Evolutionary conservation across 2,888 invertebrate genomes (phyloP).

Genomic region (Mesorhabditis spiculigera): DNA sequence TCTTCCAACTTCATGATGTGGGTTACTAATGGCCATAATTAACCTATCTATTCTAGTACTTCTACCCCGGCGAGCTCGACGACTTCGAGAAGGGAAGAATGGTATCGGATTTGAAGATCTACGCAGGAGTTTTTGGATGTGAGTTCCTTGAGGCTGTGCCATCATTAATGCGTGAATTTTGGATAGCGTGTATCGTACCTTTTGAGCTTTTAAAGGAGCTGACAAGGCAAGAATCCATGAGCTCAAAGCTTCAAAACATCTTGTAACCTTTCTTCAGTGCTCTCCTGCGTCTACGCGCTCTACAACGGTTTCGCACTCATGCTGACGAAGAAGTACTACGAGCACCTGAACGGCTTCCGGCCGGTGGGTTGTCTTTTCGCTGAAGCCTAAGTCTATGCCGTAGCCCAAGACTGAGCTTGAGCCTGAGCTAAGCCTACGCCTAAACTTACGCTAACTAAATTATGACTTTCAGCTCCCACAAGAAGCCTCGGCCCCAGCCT

Average conservation of each 20-base stretch:
- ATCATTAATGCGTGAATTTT: no score
- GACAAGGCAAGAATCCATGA: neutral
- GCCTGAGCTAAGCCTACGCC: neutral
- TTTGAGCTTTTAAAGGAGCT: no score
- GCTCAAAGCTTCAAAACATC: neutral
- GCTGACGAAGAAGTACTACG: conserved; percentile 33
- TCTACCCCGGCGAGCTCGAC: conserved; percentile 20
- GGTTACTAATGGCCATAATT: neutral
- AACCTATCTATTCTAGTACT: conserved; percentile 18
- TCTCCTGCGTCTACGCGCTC: conserved; percentile 10
- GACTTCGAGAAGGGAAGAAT: conserved; percentile 26
- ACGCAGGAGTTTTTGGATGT: neutral
- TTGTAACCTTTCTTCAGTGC: conserved; percentile 9
- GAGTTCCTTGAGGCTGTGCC: neutral
- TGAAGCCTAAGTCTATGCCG: no score
- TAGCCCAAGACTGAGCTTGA: no score
- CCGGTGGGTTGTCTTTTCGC: conserved; percentile 9
- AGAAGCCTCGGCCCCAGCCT: conserved; percentile 14
- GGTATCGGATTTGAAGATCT: conserved; percentile 26
- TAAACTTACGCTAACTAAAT: neutral
- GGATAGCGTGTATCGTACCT: no score
- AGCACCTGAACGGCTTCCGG: conserved; percentile 27
- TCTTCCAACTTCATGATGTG: conserved; percentile 40
- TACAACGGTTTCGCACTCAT: conserved; percentile 28
- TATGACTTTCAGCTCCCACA: neutral